Evolutionary conservation across 2,888 invertebrate species (phyloP).

Genomic region (Anthophora plumipes): DNA sequence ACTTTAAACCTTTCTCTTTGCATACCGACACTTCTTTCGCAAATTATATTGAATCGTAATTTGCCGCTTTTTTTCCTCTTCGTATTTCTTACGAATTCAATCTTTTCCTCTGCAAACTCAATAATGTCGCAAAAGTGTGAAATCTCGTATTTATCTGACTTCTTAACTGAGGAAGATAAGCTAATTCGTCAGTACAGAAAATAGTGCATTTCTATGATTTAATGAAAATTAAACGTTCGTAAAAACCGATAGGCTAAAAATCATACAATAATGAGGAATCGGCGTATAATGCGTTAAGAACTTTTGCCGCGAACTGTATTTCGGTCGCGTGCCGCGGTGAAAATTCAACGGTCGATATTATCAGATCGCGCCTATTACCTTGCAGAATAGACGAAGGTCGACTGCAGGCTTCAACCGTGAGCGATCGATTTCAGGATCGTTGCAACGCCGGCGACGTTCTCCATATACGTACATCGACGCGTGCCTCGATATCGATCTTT

Average conservation of each 20-base stretch:
- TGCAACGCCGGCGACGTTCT: conserved; percentile 8
- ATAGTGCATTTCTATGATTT: too few relatives aligned
- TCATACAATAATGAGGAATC: too few relatives aligned
- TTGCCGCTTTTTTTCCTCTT: too few relatives aligned
- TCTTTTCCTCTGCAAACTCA: too few relatives aligned
- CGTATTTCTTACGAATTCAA: too few relatives aligned
- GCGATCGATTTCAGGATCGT: conserved; percentile 17
- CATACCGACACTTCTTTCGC: neutral
- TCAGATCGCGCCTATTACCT: conserved; percentile 38
- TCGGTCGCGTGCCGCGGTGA: conserved; percentile 17
- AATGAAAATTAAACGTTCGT: too few relatives aligned
- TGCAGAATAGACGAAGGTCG: conserved; percentile 51
- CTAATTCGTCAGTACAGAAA: too few relatives aligned
- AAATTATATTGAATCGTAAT: neutral
- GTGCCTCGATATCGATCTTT: conserved; percentile 47
- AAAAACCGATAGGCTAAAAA: too few relatives aligned
- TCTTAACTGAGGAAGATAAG: too few relatives aligned
- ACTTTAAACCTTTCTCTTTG: conserved; percentile 20
- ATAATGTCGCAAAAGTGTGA: too few relatives aligned
- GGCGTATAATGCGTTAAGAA: too few relatives aligned
- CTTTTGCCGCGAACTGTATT: neutral
- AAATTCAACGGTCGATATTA: conserved; percentile 32
- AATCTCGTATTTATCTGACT: too few relatives aligned
- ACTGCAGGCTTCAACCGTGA: conserved; percentile 10
- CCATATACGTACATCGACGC: neutral